Evolutionary conservation across 2,888 invertebrate genomes (phyloP).

Genomic region (Marasmarcha lunaedactyla): DNA sequence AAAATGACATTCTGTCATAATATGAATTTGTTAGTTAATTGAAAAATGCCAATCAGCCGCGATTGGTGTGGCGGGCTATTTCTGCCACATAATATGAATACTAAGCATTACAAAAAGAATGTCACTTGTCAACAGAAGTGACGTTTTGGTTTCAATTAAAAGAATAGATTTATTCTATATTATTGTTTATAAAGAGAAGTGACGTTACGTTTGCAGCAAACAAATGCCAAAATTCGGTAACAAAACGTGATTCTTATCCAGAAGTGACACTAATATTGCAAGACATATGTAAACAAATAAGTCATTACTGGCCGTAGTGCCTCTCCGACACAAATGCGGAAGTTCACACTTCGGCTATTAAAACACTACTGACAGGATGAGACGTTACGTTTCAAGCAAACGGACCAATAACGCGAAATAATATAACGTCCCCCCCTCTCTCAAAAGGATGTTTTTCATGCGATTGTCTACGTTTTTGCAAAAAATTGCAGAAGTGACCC

Average conservation of each 20-base stretch:
- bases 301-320: slow-evolving; percentile 6
- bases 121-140: slow-evolving; percentile 4
- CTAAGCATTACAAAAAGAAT: slow-evolving; percentile 3
- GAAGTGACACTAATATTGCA: slow-evolving; percentile 1
- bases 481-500: slow-evolving; percentile 3
- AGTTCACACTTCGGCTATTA: slow-evolving; percentile 13
- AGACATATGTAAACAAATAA: not conserved
- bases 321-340: slow-evolving; percentile 4
- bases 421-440: slow-evolving; percentile 1
- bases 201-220: slow-evolving; percentile 6
- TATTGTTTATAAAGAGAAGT: slow-evolving; percentile 1
- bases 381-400: slow-evolving; percentile 2
- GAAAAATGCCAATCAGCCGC: too few relatives aligned
- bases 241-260: slow-evolving; percentile 6
- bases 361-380: slow-evolving; percentile 2
- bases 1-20: not conserved
- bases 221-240: slow-evolving; percentile 5
- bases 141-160: slow-evolving; percentile 2
- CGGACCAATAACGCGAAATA: slow-evolving; percentile 1
- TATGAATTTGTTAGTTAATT: too few relatives aligned
- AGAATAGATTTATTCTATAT: not conserved
- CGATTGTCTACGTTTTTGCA: slow-evolving; percentile 1
- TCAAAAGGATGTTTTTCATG: not conserved
- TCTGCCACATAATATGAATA: not conserved
- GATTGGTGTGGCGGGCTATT: too few relatives aligned